Evolutionary conservation across 1,140 invertebrate species (phyloP), one percentile per base, ranked within the genome.

Genomic region (Radopholus similis): DNA sequence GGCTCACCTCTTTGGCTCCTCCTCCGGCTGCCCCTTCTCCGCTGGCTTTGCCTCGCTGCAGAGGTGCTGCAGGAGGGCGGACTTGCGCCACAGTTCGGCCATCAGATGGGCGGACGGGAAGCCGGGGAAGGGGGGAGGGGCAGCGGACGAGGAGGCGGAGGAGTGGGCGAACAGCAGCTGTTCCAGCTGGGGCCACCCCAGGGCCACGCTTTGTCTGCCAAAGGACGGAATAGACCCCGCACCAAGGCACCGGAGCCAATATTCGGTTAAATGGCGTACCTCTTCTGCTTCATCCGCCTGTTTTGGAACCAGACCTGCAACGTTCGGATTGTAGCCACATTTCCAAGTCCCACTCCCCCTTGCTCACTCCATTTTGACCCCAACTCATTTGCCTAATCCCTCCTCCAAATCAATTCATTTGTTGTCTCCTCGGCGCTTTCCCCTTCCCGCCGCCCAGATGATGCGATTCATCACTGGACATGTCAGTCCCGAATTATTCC

Each of bases 251-350:
- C 15, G 4, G 4, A 0, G 15, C 47, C 55, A 18, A 11, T 6
- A n/a, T n/a, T n/a, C n/a, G n/a, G n/a, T n/a, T n/a, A n/a, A n/a
- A n/a, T n/a, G n/a, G n/a, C 11, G 23, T 6, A 59, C 53, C 34
- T 38, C 32, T 35, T 42, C 18, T 42, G 35, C 37, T 72, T 69
- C 68, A 69, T 72, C 30, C 69, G 37, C n/a, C 68, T 23, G 42
- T 73, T 71, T 15, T 72, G 67, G 49, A 69, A 69, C 68, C 68
- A 68, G n/a, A 68, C 66, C 72, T 67, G 30, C 67, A 70, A 67
- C n/a, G n/a, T n/a, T n/a, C n/a, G n/a, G n/a, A n/a, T n/a, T n/a
- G n/a, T n/a, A n/a, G n/a, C 2, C 2, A 66, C n/a, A 15, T 23
- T 9, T 15, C 60, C 23, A 59, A 55, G 9, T 18, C 8, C 35